phyloP scores from a whole-genome alignment of 1,140 invertebrate genomes.

The Hypsibius dujardini region DNA sequence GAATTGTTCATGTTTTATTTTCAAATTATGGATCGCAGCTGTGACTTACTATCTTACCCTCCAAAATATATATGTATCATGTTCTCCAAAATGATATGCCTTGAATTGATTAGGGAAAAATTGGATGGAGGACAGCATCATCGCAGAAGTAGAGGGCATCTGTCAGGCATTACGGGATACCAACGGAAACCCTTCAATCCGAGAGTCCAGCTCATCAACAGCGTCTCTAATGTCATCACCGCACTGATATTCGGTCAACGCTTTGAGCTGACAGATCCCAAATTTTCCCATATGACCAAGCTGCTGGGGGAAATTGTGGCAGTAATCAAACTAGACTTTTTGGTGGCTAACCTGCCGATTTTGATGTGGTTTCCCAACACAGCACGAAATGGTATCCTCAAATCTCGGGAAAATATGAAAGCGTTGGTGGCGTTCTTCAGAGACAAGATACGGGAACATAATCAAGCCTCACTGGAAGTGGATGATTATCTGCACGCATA shows the following conservation, averaged over 20 bases:
- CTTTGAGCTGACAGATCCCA: too few relatives aligned
- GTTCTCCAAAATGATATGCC: too few relatives aligned
- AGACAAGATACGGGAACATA: too few relatives aligned
- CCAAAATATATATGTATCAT: too few relatives aligned
- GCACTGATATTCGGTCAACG: neutral
- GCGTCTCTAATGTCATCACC: neutral
- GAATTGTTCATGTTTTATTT: too few relatives aligned
- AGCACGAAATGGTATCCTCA: neutral
- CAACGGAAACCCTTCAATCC: neutral
- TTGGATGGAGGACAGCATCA: neutral
- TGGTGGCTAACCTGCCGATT: neutral
- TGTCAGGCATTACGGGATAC: neutral
- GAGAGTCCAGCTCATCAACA: neutral
- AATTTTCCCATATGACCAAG: too few relatives aligned
- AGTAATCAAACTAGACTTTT: neutral
- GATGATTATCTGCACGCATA: too few relatives aligned
- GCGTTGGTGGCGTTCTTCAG: neutral
- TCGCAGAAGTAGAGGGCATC: neutral
- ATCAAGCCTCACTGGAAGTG: too few relatives aligned
- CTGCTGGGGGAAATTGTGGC: neutral
- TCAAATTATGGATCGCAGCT: too few relatives aligned
- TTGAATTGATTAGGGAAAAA: neutral
- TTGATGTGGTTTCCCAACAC: neutral
- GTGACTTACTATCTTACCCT: too few relatives aligned
- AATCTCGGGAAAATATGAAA: neutral